These are phyloP conservation scores for Zeuzera pyrina DNA, from an alignment of 2,888 invertebrate genomes.

Conservation along the genomic window DNA sequence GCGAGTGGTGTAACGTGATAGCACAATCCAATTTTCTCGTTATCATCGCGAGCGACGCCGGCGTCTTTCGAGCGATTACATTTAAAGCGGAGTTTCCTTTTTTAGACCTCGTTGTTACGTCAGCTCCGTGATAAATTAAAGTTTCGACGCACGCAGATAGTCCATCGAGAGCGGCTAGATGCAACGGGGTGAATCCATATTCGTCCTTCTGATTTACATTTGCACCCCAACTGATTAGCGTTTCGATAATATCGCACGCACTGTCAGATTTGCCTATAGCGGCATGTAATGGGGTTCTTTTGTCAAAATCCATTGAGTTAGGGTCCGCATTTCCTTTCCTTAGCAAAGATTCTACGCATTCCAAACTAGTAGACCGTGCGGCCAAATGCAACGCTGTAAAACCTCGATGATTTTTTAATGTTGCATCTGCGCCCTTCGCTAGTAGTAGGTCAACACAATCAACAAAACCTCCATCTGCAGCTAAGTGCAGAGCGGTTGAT, in stretches of 20 bases:
- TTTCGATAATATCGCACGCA: constrained; percentile 86
- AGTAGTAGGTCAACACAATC: constrained; percentile 85
- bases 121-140: constrained; percentile 87
- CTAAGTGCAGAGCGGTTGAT: constrained; percentile 86
- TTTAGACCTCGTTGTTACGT: constrained; percentile 90
- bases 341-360: constrained; percentile 84
- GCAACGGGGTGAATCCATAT: constrained; percentile 89
- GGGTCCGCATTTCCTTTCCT: constrained; percentile 84
- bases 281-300: constrained; percentile 86
- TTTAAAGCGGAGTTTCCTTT: constrained; percentile 90
- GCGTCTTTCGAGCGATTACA: constrained; percentile 89
- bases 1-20: constrained; percentile 83
- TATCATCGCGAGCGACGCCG: constrained; percentile 87
- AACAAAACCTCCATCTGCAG: constrained; percentile 89
- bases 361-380: constrained; percentile 83
- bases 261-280: constrained; percentile 88
- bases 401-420: constrained; percentile 82
- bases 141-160: constrained; percentile 89
- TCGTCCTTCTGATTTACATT: constrained; percentile 89
- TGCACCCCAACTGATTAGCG: constrained; percentile 84
- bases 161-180: constrained; percentile 89
- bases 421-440: constrained; percentile 82
- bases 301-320: constrained; percentile 85
- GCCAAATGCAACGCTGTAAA: constrained; percentile 91
- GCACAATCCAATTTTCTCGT: constrained; percentile 87